These are phyloP conservation scores for Perizoma flavofasciatum DNA, from an alignment of 2,888 invertebrate species.

Conservation along the genomic window DNA sequence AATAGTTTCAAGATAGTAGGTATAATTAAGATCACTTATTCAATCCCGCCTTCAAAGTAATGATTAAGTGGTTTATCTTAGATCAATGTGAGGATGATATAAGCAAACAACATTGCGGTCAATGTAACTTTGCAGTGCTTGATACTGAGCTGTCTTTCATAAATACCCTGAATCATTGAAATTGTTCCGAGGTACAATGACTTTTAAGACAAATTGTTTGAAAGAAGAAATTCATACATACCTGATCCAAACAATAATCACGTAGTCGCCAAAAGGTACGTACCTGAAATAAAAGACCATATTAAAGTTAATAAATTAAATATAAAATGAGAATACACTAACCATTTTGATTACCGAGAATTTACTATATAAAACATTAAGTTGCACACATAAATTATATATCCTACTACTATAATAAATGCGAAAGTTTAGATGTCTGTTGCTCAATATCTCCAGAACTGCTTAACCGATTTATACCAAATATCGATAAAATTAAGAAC, in stretches of 20 bases:
- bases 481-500: too few species aligned
- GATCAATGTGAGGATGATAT: slow-evolving; percentile 25
- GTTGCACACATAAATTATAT: too few species aligned
- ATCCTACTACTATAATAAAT: too few species aligned
- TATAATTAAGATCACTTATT: slow-evolving; percentile 8
- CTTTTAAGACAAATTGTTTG: slow-evolving; percentile 31
- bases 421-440: too few species aligned
- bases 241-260: slow-evolving; percentile 6
- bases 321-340: neutral
- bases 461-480: too few species aligned
- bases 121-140: slow-evolving; percentile 35
- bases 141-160: slow-evolving; percentile 41
- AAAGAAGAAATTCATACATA: slow-evolving; percentile 40
- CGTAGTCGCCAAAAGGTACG: slow-evolving; percentile 1
- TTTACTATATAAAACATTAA: neutral
- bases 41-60: slow-evolving; percentile 5
- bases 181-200: slow-evolving; percentile 41
- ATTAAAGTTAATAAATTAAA: neutral
- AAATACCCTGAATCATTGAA: slow-evolving; percentile 43
- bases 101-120: slow-evolving; percentile 35
- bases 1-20: slow-evolving; percentile 12
- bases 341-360: neutral
- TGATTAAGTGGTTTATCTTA: slow-evolving; percentile 11
- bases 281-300: slow-evolving; percentile 14
- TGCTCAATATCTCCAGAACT: too few species aligned